These are phyloP conservation scores for Disparrhopalites patrizii DNA, from an alignment of 2,888 invertebrate genomes.

Conservation along the genomic window DNA sequence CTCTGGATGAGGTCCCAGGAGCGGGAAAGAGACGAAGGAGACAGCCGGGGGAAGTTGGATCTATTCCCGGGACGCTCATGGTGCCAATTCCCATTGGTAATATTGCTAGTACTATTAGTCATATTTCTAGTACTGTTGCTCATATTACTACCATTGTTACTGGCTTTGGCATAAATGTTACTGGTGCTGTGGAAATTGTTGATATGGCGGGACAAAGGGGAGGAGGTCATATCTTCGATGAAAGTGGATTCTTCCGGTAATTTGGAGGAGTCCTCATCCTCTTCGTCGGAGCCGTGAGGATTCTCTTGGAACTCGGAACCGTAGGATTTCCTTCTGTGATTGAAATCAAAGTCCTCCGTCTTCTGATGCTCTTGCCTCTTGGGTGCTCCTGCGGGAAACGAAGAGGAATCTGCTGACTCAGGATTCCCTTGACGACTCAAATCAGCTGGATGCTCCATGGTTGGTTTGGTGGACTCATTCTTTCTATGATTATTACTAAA, in stretches of 20 bases:
- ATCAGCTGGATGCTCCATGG: conserved; percentile 18
- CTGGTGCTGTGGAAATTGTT: background rate
- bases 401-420: conserved; percentile 27
- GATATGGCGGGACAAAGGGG: conserved; percentile 3
- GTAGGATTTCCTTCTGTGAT: conserved; percentile 68
- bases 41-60: conserved; percentile 5
- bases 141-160: background rate
- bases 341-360: conserved; percentile 62
- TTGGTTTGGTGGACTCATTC: conserved; percentile 8
- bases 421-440: conserved; percentile 14
- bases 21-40: conserved; percentile 30
- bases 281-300: no score
- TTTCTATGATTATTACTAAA: conserved; percentile 10
- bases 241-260: conserved; percentile 1
- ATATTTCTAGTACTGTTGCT: background rate
- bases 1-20: conserved; percentile 45
- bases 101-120: background rate
- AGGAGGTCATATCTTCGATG: conserved; percentile 10
- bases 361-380: no score
- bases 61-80: background rate
- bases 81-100: background rate
- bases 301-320: conserved; percentile 59
- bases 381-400: conserved; percentile 13
- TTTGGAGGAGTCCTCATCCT: no score
- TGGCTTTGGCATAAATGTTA: conserved; percentile 5